phyloP scores from a whole-genome alignment of 2,888 invertebrate species.

The Cryptus viduatorius region DNA sequence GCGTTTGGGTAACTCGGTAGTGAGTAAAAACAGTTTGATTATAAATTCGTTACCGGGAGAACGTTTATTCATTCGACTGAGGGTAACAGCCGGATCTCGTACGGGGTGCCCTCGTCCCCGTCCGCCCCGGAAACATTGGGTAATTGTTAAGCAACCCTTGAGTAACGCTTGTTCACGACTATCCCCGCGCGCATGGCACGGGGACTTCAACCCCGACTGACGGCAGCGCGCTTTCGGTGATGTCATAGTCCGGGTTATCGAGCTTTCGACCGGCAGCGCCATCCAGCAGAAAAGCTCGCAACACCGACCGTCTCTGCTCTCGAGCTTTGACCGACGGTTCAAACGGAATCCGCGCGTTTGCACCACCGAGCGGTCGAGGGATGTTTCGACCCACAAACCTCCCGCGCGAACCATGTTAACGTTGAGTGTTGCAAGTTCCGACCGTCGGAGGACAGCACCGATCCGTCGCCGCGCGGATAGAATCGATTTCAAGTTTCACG shows the following conservation, averaged over 20 bases:
- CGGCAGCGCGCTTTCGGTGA: conserved; percentile 73
- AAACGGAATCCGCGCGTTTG: not conserved
- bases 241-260: conserved; percentile 69
- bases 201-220: conserved; percentile 71
- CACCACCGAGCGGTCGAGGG: conserved; percentile 11
- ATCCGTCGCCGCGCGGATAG: not conserved
- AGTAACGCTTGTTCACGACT: conserved; percentile 1
- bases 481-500: conserved; percentile 25
- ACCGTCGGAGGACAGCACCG: conserved; percentile 76
- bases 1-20: not conserved
- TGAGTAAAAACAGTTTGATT: not conserved
- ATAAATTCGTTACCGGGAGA: conserved; percentile 35
- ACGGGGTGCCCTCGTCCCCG: not conserved
- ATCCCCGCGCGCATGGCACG: conserved; percentile 8
- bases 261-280: conserved; percentile 73
- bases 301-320: conserved; percentile 54
- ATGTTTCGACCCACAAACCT: conserved; percentile 62
- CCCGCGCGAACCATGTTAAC: conserved; percentile 68
- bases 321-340: conserved; percentile 49
- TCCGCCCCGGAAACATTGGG: conserved; percentile 76
- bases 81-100: conserved; percentile 73
- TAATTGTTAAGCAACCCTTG: conserved; percentile 75
- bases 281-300: conserved; percentile 75
- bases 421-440: conserved; percentile 65
- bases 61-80: conserved; percentile 74